These are phyloP conservation scores for Rafetus swinhoei DNA, from an alignment of 2,113 vertebrate genomes.

Conservation along the genomic window DNA sequence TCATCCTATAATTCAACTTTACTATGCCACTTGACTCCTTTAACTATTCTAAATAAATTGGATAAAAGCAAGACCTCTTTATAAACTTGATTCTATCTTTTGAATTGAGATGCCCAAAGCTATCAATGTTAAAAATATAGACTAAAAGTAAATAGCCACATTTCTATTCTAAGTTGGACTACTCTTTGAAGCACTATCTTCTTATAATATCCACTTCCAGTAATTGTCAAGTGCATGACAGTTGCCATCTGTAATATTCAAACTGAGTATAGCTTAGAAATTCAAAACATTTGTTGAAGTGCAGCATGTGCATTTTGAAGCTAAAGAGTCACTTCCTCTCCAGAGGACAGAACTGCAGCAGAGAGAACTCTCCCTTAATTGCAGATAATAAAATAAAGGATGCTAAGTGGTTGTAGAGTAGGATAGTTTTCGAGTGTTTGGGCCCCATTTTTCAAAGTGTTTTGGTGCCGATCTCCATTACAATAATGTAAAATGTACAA, in stretches of 20 bases:
- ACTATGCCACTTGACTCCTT: not conserved
- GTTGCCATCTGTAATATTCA: not conserved
- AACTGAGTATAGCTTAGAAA: not conserved
- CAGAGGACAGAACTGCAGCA: not conserved
- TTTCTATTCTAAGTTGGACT: not conserved
- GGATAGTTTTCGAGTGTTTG: not conserved
- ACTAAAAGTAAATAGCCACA: not conserved
- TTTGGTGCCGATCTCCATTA: not conserved
- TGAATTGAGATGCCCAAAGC: not conserved
- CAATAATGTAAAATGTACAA: not conserved
- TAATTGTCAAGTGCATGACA: not conserved
- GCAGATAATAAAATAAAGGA: too few relatives aligned
- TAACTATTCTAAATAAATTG: accelerated
- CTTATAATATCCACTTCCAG: not conserved
- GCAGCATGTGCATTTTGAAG: not conserved
- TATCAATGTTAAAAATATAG: not conserved
- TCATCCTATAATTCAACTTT: not conserved
- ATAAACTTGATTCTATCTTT: not conserved
- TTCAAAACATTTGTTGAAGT: not conserved
- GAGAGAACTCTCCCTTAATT: not conserved
- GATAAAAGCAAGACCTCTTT: not conserved
- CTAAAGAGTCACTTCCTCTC: not conserved
- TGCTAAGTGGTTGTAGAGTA: not conserved
- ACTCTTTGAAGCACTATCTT: not conserved
- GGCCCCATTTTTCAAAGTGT: not conserved